Percentiles rank a stretch among this genome's conserved stretches.
phyloP scores from a whole-genome alignment of 2,113 vertebrate genomes.

The Cyanistes caeruleus region DNA sequence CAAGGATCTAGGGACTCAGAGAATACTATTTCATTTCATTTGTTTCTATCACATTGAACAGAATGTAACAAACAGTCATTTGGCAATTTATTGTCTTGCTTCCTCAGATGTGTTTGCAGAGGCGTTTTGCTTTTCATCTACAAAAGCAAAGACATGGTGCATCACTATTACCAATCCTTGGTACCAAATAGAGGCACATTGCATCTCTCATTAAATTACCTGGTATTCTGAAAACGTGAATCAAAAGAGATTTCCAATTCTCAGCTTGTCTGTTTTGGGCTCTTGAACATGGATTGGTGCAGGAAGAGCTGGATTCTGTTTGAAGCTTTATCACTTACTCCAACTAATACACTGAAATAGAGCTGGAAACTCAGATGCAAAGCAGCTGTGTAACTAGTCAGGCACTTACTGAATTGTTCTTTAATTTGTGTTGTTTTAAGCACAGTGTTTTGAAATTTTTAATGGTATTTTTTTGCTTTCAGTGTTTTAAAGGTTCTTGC shows the following conservation, averaged over 20 bases:
- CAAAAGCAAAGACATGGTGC: background rate
- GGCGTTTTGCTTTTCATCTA: background rate
- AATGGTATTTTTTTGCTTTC: background rate
- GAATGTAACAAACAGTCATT: background rate
- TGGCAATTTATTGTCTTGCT: background rate
- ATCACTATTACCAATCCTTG: background rate
- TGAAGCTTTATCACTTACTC: background rate
- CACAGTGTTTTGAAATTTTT: background rate
- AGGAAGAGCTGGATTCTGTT: background rate
- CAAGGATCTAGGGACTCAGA: background rate
- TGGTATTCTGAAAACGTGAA: background rate
- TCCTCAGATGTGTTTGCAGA: background rate
- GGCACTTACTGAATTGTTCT: background rate
- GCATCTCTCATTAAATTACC: background rate
- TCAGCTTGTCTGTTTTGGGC: background rate
- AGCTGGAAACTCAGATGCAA: background rate
- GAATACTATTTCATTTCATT: background rate
- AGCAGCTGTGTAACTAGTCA: background rate
- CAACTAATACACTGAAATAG: background rate
- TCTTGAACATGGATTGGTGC: background rate
- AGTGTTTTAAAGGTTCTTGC: conserved; percentile 91
- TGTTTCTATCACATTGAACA: background rate
- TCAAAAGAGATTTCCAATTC: background rate
- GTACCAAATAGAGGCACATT: background rate
- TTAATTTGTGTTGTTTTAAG: background rate